phyloP scores from a whole-genome alignment of 2,888 invertebrate species.

The Ectobius pallidus region DNA sequence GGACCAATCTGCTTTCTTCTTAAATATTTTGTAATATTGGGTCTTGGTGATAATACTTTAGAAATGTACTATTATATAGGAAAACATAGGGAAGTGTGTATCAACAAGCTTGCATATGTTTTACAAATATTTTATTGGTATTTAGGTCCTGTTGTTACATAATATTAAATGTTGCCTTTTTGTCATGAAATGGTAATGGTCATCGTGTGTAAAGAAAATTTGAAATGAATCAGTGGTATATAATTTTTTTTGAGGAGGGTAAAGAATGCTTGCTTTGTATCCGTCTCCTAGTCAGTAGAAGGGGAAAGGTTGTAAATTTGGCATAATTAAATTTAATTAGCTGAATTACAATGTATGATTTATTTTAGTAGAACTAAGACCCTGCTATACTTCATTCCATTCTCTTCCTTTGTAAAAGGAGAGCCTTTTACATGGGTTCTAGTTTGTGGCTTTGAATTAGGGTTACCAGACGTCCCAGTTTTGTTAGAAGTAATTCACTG shows the following conservation, averaged over 20 bases:
- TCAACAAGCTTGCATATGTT: conserved; percentile 37
- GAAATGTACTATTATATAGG: conserved; percentile 11
- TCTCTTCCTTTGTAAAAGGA: too few species aligned
- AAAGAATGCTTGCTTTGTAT: conserved; percentile 41
- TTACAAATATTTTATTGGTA: conserved; percentile 39
- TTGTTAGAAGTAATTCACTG: too few species aligned
- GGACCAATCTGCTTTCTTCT: conserved; percentile 17
- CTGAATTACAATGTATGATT: too few species aligned
- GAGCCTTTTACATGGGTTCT: too few species aligned
- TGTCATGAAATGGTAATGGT: conserved; percentile 40
- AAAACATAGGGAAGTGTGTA: conserved; percentile 22
- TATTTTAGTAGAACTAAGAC: not conserved
- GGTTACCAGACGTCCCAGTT: too few species aligned
- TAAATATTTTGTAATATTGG: conserved; percentile 18
- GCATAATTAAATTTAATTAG: conserved; percentile 42
- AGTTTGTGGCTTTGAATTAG: too few species aligned
- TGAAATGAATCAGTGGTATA: conserved; percentile 19
- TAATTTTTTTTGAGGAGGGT: conserved; percentile 31
- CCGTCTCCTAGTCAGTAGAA: conserved; percentile 43
- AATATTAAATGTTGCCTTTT: conserved; percentile 39
- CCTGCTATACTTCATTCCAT: too few species aligned
- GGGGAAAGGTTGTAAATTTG: conserved; percentile 43
- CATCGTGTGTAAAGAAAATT: conserved; percentile 24
- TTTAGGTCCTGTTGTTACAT: conserved; percentile 37
- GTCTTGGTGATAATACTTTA: conserved; percentile 18